These are phyloP conservation scores for Cotesia congregata DNA, from an alignment of 2,888 invertebrate species.

Conservation along the genomic window DNA sequence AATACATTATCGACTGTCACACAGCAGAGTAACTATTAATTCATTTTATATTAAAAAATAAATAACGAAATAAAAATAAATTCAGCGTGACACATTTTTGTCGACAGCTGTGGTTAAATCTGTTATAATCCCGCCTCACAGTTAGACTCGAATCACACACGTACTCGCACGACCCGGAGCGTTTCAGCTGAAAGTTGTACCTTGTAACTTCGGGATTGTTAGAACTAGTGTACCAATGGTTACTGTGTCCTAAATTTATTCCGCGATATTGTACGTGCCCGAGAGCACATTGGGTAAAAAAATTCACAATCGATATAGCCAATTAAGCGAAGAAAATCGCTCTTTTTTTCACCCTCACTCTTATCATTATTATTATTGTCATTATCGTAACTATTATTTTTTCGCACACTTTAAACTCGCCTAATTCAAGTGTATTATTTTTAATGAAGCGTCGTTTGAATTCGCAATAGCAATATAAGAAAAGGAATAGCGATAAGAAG, in stretches of 20 bases:
- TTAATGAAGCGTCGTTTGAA: background rate
- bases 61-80: background rate
- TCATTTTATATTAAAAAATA: no score
- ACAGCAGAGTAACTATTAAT: no score
- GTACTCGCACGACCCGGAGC: background rate
- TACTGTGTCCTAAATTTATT: background rate
- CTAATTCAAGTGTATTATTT: background rate
- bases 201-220: background rate
- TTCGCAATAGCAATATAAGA: background rate
- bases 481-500: background rate
- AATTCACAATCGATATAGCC: background rate
- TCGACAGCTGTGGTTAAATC: constrained; percentile 17
- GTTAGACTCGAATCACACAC: background rate
- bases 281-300: background rate
- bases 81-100: background rate
- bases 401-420: background rate
- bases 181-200: background rate
- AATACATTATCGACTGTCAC: no score
- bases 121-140: constrained; percentile 1
- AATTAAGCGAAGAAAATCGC: constrained; percentile 21
- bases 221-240: background rate
- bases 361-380: background rate
- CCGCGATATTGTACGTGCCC: background rate
- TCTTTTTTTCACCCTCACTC: background rate
- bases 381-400: background rate